Conservation (phyloP, 2,797 vertebrate genomes). For the Cossypha niveicapilla region DNA sequence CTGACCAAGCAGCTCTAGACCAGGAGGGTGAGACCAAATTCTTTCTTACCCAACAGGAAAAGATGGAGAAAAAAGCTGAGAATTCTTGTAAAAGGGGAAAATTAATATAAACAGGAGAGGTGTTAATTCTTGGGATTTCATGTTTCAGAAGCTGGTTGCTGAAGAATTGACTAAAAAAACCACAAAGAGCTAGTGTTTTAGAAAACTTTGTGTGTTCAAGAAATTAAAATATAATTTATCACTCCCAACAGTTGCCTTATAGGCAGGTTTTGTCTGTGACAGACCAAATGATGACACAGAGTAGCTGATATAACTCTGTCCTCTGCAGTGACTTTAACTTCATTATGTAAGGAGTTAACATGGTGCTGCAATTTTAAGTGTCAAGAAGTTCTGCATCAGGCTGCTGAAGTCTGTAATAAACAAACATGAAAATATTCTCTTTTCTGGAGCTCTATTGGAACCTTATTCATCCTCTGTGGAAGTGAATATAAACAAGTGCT, state of each 20-base stretch:
- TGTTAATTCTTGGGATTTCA: background rate
- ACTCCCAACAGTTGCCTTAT: background rate
- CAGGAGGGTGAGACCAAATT: background rate
- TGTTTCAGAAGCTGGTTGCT: background rate
- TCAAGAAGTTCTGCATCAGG: background rate
- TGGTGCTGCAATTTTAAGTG: background rate
- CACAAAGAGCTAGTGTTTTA: background rate
- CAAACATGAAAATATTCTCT: background rate
- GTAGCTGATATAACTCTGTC: rapidly evolving
- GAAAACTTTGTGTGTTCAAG: background rate
- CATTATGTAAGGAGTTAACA: background rate
- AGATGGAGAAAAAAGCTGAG: background rate
- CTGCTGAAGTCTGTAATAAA: background rate
- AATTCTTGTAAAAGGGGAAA: background rate
- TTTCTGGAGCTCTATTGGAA: background rate
- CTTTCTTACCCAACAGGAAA: background rate
- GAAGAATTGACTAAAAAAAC: background rate
- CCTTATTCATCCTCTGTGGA: background rate
- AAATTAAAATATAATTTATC: background rate
- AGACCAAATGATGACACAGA: background rate
- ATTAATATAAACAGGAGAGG: background rate
- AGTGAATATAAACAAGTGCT: background rate
- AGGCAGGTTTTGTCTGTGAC: background rate
- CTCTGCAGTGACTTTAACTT: background rate
- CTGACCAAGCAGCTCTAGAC: background rate